Base-by-base conservation (phyloP, 2,113 vertebrate genomes). In the Callaeas wilsoni region DNA sequence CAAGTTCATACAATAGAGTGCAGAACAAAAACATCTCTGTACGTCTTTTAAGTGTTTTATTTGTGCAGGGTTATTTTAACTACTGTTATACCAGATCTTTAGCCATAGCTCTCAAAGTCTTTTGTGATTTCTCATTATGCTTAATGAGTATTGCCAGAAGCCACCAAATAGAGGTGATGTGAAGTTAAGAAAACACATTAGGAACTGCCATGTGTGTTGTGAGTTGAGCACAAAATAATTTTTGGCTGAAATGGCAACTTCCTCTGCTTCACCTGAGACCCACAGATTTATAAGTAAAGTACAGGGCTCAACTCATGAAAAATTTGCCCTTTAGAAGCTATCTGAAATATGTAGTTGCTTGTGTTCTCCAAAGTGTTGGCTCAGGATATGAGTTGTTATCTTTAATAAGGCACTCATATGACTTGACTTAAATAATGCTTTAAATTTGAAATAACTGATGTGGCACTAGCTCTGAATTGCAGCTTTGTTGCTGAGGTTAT, bases 21-120 rank as follows among this genome's bases (percentile, higher is more conserved):
- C 16, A 21, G 8, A 1, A 73, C 3, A 46, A 81, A 50, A 23
- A 25, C 6, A 16, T 4, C 4, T 10, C 19, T 46, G 0, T 33
- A 6, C 67, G 41, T 29, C 3, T 39, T 77, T 64, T 33, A 62
- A 63, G 27, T 73, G 13, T 55, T 73, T 81, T 75, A 49, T 73
- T 82, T 68, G 32, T 46, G 4, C 35, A 52, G 44, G 2, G 5
- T 3, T 23, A 39, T 79, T 68, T 87, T 33, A 71, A 32, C 57
- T 23, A 17, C 4, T 76, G 2, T 60, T 69, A 26, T 27, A 82
- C 13, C 20, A 84, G 15, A 41, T 39, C 18, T 84, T 77, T 49
- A 84, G 33, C 33, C 17, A 50, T n/a, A 74, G 12, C 3, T 63
- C 8, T 90, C 59, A 86, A 79, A 67, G 12, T 22, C 68, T 47